Evolutionary conservation across 2,113 vertebrate genomes (phyloP), one percentile per base, ranked within the genome.

Genomic region (Anguilla rostrata): DNA sequence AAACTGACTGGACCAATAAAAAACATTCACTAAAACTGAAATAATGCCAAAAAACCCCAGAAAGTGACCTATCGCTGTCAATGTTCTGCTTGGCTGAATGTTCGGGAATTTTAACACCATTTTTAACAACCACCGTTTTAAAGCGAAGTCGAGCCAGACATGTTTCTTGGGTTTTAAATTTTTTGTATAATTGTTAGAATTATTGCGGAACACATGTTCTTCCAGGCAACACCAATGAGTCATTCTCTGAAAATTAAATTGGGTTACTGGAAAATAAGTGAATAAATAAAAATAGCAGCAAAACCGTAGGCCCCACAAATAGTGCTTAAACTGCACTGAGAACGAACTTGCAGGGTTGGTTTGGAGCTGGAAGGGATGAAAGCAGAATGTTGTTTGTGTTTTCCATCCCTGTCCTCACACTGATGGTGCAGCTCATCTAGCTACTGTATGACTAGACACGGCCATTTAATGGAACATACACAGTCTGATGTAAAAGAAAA

Each of bases 231-330:
- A 22, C 4, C 20, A 63, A 29, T n/a, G 40, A 82, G 82, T 85
- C 40, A 82, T 84, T 81, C 80, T 34, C 82, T 83, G 85, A 84
- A 88, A 57, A 40, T 39, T 22, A 39, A 84, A 22, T 18, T 22
- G 39, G 66, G 20, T 63, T 75, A 26, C 16, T 18, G n/a, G 26
- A 29, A 29, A 78, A 78, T 78, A n/a, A 34, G 34, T 34, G 34
- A 29, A 78, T 78, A 78, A 29, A 78, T 78, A 39, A 39, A 79
- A 57, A 15, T 14, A 39, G 15, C 66, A 43, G 41, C 20, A 80
- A 83, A 71, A 20, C 12, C 56, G 4, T 16, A 60, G 14, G 18
- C 5, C 66, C 80, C 81, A 84, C 34, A 49, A n/a, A 75, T 26
- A 71, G 39, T 14, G 78, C 39, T 34, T 82, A n/a, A 57, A 49